Conservation (phyloP, 2,113 vertebrate genomes). For the Nyctereutes procyonoides region DNA sequence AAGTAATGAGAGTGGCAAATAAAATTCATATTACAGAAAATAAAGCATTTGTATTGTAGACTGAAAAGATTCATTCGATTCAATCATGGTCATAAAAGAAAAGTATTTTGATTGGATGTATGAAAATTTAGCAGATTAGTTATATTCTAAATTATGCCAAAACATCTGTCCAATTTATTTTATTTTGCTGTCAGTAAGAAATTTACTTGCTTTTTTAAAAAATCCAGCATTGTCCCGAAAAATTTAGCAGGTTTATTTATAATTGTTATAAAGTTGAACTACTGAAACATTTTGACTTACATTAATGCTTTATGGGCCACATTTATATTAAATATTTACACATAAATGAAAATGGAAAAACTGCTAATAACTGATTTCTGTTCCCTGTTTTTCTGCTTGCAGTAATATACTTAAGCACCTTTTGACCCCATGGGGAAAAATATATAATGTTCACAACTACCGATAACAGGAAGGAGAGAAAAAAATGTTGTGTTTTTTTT, state of each 20-base stretch:
- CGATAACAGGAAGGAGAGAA: neutral
- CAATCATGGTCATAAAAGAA: neutral
- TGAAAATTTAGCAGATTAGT: slow-evolving; percentile 36
- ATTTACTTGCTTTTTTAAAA: slow-evolving; percentile 79
- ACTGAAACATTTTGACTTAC: slow-evolving; percentile 75
- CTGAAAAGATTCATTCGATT: slow-evolving; percentile 34
- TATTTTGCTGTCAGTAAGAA: neutral
- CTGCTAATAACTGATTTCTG: neutral
- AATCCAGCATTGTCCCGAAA: slow-evolving; percentile 91
- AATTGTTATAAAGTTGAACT: slow-evolving; percentile 89
- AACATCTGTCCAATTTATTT: slow-evolving; percentile 27
- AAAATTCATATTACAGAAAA: slow-evolving; percentile 42
- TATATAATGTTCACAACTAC: neutral
- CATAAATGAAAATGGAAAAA: neutral
- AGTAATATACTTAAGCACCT: neutral
- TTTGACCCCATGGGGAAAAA: neutral
- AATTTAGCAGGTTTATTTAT: slow-evolving; percentile 90
- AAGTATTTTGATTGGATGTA: slow-evolving; percentile 35
- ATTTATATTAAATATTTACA: neutral
- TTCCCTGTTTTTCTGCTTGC: neutral
- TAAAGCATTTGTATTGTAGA: slow-evolving; percentile 7
- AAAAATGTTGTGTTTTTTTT: neutral
- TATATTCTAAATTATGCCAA: slow-evolving; percentile 37
- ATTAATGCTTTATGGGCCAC: neutral
- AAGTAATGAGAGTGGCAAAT: neutral